phyloP scores from a whole-genome alignment of 1,140 invertebrate species.

The Caenorhabditis brenneri region DNA sequence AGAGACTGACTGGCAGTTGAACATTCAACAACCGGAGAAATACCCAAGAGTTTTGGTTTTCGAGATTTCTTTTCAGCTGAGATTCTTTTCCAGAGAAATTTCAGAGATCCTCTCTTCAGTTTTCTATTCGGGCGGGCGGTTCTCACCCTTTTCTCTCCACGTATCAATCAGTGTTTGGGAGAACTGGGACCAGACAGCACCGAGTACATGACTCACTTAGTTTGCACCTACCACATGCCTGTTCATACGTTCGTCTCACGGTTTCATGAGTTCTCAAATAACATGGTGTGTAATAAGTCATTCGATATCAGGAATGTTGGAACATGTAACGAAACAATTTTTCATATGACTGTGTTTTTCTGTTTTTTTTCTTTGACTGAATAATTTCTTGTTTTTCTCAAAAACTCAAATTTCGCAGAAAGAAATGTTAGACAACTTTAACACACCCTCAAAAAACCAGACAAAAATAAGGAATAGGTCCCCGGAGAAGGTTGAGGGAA shows the following conservation, averaged over 20 bases:
- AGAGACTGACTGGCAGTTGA: not conserved
- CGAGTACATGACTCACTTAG: constrained; percentile 7
- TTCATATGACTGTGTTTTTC: not conserved
- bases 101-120: not conserved
- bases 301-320: not conserved
- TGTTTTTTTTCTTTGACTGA: not conserved
- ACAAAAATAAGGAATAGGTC: not conserved
- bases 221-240: not conserved
- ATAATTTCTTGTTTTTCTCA: constrained; percentile 1
- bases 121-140: not conserved
- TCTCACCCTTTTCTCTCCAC: not conserved
- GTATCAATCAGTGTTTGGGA: not conserved
- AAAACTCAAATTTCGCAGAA: not conserved
- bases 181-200: not conserved
- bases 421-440: not conserved
- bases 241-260: not conserved
- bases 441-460: not conserved
- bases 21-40: not conserved
- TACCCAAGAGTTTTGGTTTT: not conserved
- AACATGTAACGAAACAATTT: not conserved
- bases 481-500: not conserved
- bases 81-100: not conserved
- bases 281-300: constrained; percentile 24
- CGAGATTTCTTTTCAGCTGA: not conserved
- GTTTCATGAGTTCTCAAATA: not conserved